Evolutionary conservation across 2,888 invertebrate genomes (phyloP).

Genomic region (Choreutis nemorana): DNA sequence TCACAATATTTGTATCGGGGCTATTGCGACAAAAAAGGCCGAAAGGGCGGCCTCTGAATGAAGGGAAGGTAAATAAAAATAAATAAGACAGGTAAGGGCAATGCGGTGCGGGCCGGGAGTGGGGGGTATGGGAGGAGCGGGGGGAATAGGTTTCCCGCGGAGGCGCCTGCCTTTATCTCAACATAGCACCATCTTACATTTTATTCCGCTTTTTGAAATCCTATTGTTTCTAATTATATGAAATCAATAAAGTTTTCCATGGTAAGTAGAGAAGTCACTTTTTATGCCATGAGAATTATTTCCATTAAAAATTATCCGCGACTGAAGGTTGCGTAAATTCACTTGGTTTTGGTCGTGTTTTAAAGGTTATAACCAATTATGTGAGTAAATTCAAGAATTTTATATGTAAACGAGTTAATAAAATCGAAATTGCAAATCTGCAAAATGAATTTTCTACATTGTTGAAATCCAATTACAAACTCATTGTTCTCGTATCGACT

Average conservation of each 20-base stretch:
- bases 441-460: constrained; percentile 36
- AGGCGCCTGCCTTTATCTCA: constrained; percentile 2
- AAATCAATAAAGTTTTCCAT: too few species aligned
- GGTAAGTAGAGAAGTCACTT: too few species aligned
- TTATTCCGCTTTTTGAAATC: too few species aligned
- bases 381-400: too few species aligned
- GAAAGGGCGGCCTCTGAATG: constrained; percentile 65
- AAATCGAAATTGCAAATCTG: too few species aligned
- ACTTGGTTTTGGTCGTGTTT: too few species aligned
- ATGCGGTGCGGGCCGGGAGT: constrained; percentile 22
- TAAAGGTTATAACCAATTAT: too few species aligned
- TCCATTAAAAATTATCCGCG: too few species aligned
- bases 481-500: constrained; percentile 46
- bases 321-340: too few species aligned
- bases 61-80: constrained; percentile 67
- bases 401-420: too few species aligned
- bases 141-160: constrained; percentile 3
- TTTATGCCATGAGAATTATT: too few species aligned
- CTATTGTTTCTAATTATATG: too few species aligned
- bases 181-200: neutral
- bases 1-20: constrained; percentile 65
- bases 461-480: constrained; percentile 54
- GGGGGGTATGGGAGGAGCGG: constrained; percentile 2
- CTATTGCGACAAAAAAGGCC: constrained; percentile 60
- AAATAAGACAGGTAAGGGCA: constrained; percentile 60